Evolutionary conservation across 2,113 vertebrate species (phyloP).

Genomic region (Caranx ignobilis): DNA sequence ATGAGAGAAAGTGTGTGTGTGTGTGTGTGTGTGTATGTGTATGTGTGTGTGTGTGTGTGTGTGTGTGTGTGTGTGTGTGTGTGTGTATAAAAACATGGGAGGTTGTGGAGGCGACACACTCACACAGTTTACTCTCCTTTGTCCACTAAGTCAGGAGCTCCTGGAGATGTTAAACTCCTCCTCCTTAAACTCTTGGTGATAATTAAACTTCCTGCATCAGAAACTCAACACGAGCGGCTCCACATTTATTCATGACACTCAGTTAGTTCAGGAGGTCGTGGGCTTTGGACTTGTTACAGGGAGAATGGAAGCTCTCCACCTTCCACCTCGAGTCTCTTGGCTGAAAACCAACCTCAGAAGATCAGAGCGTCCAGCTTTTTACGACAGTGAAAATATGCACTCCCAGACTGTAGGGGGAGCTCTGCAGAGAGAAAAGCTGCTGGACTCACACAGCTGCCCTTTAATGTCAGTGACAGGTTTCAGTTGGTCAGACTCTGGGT

Average conservation of each 20-base stretch:
- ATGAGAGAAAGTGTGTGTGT: constrained; percentile 13
- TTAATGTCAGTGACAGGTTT: too few species aligned
- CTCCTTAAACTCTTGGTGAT: constrained; percentile 9
- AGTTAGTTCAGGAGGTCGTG: too few species aligned
- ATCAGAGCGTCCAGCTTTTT: too few species aligned
- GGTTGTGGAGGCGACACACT: constrained; percentile 15
- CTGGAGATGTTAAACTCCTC: constrained; percentile 48
- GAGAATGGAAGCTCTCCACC: too few species aligned
- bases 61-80: constrained; percentile 3
- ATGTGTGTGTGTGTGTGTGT: not conserved
- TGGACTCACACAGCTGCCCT: too few species aligned
- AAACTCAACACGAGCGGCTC: not conserved
- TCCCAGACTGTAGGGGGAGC: too few species aligned
- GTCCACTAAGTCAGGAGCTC: constrained; percentile 44
- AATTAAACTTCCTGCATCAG: constrained; percentile 25
- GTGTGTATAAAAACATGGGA: constrained; percentile 5
- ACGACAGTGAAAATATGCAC: too few species aligned
- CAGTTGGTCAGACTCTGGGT: too few species aligned
- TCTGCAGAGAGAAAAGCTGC: too few species aligned
- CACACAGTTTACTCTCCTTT: constrained; percentile 25
- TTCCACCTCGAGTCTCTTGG: too few species aligned
- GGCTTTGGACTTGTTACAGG: too few species aligned
- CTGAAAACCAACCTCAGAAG: too few species aligned
- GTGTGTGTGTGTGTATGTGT: constrained; percentile 16
- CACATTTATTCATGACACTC: not conserved